Evolutionary conservation across 2,113 vertebrate genomes (phyloP), one percentile per base, ranked within the genome.

Genomic region (Lycocorax pyrrhopterus): DNA sequence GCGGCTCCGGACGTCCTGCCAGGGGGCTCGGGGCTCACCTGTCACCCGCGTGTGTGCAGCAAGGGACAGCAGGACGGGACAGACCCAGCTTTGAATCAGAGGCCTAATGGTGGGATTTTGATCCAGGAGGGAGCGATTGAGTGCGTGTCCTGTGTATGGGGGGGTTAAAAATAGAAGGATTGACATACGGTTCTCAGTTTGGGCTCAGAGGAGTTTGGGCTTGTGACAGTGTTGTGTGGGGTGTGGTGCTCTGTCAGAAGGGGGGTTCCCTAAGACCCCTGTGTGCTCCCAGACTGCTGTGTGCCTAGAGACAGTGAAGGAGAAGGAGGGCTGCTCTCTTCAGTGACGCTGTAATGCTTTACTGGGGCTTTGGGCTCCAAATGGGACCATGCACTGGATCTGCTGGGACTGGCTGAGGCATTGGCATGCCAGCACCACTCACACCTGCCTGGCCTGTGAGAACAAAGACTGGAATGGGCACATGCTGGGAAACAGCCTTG

Each of bases 341-440:
- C 49, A 52, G 30, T 1, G 2, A 5, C 20, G 5, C 7, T 15
- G 39, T 10, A 1, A 2, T 8, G 62, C 39, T 87, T 75, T 32
- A 4, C 79, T 1, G 7, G 37, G 25, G 9, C 14, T 49, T 37
- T 0, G 6, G n/a, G 46, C 63, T 52, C 41, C 9, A 0, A 3
- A 3, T 2, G 15, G 49, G 32, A 63, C 32, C 22, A 0, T 12
- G 16, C 19, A 0, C 58, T 10, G 30, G 46, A 12, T 60, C 30
- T 49, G 22, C 49, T 29, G 67, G 52, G n/a, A 0, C 66, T 7
- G 49, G 21, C 46, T 12, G 33, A 7, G 12, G 53, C 60, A 1
- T 21, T 16, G 52, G 17, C 1, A 0, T 33, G 41, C 47, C 0
- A 0, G 53, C 53, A 13, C 25, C 10, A 3, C 62, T 37, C 22